Evolutionary conservation across 2,797 vertebrate genomes (phyloP), one percentile per base, ranked within the genome.

Genomic region (Esox lucius): DNA sequence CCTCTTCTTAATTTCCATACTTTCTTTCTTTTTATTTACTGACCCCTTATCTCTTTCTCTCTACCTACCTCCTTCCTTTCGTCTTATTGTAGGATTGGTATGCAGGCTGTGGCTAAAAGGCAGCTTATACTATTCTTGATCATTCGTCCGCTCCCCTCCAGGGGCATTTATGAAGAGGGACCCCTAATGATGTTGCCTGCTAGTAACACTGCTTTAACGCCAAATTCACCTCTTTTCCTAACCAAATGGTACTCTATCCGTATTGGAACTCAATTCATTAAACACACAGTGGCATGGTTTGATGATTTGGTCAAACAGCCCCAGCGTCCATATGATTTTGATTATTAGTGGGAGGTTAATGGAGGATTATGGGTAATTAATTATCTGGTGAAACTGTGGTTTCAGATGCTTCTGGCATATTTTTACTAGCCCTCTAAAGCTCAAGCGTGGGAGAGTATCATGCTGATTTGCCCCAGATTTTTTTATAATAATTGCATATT

Each of bases 101-200:
- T 98, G 96, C 96, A 97, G 95, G 95, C 95, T 92, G 94, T 96
- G 95, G 91, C 96, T 95, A 93, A 94, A 95, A 96, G 97, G 96
- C 94, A 93, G 91, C 87, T 92, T 91, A 91, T 94, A 96, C 97
- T 96, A 96, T 97, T 97, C 96, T 95, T 96, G 95, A 97, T 98
- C 95, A 95, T 96, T 96, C 97, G 95, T 94, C 93, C 93, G 93
- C 81, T 95, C 93, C 95, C 96, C 96, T 90, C 91, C 92, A 91
- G 96, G 86, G 96, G 92, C 93, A 93, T 96, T 96, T 97, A 96
- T 96, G 96, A 96, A 95, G 94, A 96, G 95, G 94, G 93, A 94
- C 96, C 95, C 94, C 94, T 98, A 96, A 98, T 97, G 96, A 96
- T 95, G 92, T 94, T 95, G 94, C 93, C 91, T 0, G 95, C 94